Evolutionary conservation across 2,113 vertebrate genomes (phyloP).

Genomic region (Amphiprion ocellaris): DNA sequence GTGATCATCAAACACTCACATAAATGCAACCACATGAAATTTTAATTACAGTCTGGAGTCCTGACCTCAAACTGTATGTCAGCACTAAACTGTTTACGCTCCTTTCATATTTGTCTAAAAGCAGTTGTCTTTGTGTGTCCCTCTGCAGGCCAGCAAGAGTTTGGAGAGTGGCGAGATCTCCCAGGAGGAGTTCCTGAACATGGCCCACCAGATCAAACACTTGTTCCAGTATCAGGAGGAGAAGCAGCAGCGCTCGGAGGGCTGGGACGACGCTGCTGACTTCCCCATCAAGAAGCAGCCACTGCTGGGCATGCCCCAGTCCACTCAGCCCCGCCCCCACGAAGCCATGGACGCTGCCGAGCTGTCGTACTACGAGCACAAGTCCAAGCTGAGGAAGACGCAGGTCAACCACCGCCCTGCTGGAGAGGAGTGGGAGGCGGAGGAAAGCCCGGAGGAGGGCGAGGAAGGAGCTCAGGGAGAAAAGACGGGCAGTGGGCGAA

Average conservation of each 20-base stretch:
- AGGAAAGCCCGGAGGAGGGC: slow-evolving; percentile 4
- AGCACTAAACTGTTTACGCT: no score
- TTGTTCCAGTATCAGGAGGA: slow-evolving; percentile 98
- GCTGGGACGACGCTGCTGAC: slow-evolving; percentile 86
- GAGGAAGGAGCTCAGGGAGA: not conserved
- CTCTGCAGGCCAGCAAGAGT: slow-evolving; percentile 89
- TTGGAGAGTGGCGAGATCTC: slow-evolving; percentile 94
- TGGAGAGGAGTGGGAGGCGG: slow-evolving; percentile 56
- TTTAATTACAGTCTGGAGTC: no score
- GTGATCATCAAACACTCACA: no score
- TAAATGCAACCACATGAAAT: no score
- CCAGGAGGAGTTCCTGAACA: slow-evolving; percentile 93
- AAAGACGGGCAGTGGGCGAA: not conserved
- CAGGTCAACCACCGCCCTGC: slow-evolving; percentile 81
- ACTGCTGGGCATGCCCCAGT: slow-evolving; percentile 70
- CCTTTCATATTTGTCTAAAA: no score
- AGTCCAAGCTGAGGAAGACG: slow-evolving; percentile 94
- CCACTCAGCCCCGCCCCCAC: slow-evolving; percentile 8
- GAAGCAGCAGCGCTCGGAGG: slow-evolving; percentile 90
- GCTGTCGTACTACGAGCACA: slow-evolving; percentile 94
- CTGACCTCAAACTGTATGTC: no score
- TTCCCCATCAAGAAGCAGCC: slow-evolving; percentile 88
- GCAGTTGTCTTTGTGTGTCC: not conserved
- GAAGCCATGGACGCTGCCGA: slow-evolving; percentile 86
- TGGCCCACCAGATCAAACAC: slow-evolving; percentile 95